phyloP scores from a whole-genome alignment of 1,140 invertebrate genomes.

The Pseudomyrmex gracilis region DNA sequence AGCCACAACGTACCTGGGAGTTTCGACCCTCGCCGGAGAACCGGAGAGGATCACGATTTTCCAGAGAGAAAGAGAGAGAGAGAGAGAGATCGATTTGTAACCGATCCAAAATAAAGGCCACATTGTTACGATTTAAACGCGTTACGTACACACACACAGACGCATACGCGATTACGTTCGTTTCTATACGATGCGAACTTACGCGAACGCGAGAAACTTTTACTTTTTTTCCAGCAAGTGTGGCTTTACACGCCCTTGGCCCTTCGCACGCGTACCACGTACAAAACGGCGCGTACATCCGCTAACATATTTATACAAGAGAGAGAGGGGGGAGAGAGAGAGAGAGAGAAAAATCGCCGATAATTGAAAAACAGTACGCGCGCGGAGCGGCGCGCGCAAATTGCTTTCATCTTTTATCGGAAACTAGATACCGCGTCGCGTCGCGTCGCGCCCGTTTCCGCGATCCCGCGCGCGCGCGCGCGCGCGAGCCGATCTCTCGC shows the following conservation, averaged over 20 bases:
- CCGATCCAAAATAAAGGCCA: background rate
- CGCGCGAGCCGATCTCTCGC: constrained; percentile 1
- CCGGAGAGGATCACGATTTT: background rate
- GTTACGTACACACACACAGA: no score
- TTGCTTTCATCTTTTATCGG: constrained; percentile 59
- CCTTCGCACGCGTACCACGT: constrained; percentile 36
- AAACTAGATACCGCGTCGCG: background rate
- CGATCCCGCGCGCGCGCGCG: background rate
- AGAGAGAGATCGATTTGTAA: background rate
- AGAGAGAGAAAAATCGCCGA: constrained; percentile 38
- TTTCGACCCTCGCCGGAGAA: background rate
- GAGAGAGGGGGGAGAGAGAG: no score
- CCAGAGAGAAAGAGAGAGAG: background rate
- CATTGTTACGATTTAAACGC: background rate
- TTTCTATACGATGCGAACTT: no score
- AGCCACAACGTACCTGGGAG: constrained; percentile 9
- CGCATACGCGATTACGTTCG: background rate
- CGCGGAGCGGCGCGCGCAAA: constrained; percentile 44
- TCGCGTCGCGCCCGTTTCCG: constrained; percentile 16
- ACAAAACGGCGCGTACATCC: constrained; percentile 16
- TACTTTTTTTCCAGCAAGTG: background rate
- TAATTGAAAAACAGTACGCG: constrained; percentile 59
- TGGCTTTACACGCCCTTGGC: constrained; percentile 44
- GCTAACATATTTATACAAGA: constrained; percentile 48
- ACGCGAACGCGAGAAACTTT: background rate